These are phyloP conservation scores for Amiota communis DNA, from an alignment of 2,888 invertebrate species.

Conservation along the genomic window DNA sequence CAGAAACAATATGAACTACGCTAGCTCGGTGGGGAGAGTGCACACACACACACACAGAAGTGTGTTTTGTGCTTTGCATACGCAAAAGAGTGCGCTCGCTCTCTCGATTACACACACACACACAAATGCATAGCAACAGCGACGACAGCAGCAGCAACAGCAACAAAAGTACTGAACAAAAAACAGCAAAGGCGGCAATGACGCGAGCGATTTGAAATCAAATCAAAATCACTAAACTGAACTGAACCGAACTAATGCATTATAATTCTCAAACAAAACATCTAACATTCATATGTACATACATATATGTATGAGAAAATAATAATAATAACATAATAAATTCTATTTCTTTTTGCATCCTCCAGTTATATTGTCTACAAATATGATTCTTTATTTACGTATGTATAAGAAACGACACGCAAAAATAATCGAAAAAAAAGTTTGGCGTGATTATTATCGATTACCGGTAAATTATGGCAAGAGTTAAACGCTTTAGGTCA, in stretches of 20 bases:
- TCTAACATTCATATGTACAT: too few species aligned
- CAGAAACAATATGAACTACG: constrained; percentile 4
- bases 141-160: too few species aligned
- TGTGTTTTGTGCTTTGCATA: constrained; percentile 44
- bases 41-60: constrained; percentile 38
- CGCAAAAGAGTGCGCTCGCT: constrained; percentile 55
- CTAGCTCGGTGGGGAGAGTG: constrained; percentile 22
- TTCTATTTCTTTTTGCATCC: too few species aligned
- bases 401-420: too few species aligned
- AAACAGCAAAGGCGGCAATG: constrained; percentile 36
- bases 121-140: constrained; percentile 26
- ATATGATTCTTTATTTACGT: too few species aligned
- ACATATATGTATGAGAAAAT: too few species aligned
- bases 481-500: constrained; percentile 9
- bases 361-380: too few species aligned
- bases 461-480: constrained; percentile 26
- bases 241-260: too few species aligned
- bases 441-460: constrained; percentile 6
- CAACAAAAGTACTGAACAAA: too few species aligned
- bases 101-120: constrained; percentile 27
- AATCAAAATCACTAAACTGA: too few species aligned
- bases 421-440: not conserved
- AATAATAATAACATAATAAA: too few species aligned
- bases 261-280: too few species aligned
- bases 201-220: not conserved